A percentile compares a stretch with the other conserved stretches of the same genome.
Conservation (phyloP, 2,888 invertebrate genomes). For the Synergus laeviventris region DNA sequence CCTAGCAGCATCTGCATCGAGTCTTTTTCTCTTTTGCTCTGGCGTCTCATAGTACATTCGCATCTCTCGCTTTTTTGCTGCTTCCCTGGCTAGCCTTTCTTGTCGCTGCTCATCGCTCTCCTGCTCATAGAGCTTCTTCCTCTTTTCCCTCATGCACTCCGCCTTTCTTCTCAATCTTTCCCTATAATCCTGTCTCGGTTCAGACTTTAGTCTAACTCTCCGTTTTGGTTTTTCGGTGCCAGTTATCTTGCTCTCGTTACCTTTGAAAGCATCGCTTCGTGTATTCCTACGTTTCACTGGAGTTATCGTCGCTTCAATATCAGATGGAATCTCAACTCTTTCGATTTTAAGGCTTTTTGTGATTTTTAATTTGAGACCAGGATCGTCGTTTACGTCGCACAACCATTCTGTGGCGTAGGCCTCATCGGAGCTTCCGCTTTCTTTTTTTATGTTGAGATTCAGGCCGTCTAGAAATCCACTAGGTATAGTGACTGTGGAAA, state of each 20-base stretch:
- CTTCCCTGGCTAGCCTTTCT: conserved; percentile 61
- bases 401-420: conserved; percentile 60
- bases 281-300: neutral
- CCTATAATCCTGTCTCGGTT: conserved; percentile 54
- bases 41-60: conserved; percentile 69
- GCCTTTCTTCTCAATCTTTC: conserved; percentile 61
- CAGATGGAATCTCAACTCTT: conserved; percentile 49
- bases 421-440: conserved; percentile 51
- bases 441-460: conserved; percentile 61
- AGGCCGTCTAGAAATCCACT: conserved; percentile 57
- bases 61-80: conserved; percentile 64
- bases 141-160: conserved; percentile 65
- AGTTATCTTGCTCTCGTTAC: neutral
- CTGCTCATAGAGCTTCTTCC: conserved; percentile 62
- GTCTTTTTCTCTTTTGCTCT: conserved; percentile 65
- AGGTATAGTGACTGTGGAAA: conserved; percentile 58
- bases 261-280: neutral
- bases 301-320: conserved; percentile 43
- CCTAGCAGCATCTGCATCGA: conserved; percentile 67
- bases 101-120: conserved; percentile 61
- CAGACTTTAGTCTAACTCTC: conserved; percentile 49
- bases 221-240: conserved; percentile 34
- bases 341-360: conserved; percentile 46
- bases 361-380: conserved; percentile 48
- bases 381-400: conserved; percentile 49